A percentile compares a stretch with the other conserved stretches of the same genome.
Conservation (phyloP, 2,797 vertebrate genomes). For the Periophthalmus magnuspinnatus region DNA sequence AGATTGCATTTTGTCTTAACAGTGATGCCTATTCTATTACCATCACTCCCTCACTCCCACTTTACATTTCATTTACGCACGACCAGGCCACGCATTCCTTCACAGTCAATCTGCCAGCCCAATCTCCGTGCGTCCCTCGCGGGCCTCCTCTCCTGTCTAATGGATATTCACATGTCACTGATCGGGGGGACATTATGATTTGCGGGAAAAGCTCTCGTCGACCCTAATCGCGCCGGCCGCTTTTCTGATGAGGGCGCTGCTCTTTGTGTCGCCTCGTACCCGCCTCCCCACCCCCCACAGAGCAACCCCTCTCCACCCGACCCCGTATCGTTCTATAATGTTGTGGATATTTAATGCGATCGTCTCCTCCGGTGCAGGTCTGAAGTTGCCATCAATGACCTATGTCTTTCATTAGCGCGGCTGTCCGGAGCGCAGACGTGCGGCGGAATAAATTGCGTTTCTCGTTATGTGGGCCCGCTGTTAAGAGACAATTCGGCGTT, state of each 20-base stretch:
- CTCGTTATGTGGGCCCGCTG: slow-evolving; percentile 87
- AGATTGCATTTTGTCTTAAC: not conserved
- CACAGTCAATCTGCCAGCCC: slow-evolving; percentile 37
- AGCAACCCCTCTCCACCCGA: slow-evolving; percentile 74
- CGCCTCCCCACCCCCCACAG: slow-evolving; percentile 44
- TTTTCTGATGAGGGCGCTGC: slow-evolving; percentile 24
- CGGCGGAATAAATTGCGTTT: slow-evolving; percentile 98
- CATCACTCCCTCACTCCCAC: not conserved
- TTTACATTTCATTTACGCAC: not conserved
- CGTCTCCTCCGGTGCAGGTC: slow-evolving; percentile 90
- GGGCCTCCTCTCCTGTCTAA: slow-evolving; percentile 45
- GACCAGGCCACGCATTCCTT: not conserved
- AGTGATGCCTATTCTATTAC: not conserved
- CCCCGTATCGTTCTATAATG: slow-evolving; percentile 73
- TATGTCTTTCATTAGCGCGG: slow-evolving; percentile 98
- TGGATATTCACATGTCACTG: slow-evolving; percentile 77
- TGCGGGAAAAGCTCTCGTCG: slow-evolving; percentile 60
- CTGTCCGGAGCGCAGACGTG: slow-evolving; percentile 93
- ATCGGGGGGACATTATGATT: slow-evolving; percentile 76
- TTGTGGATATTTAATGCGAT: slow-evolving; percentile 95
- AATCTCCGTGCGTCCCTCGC: slow-evolving; percentile 27
- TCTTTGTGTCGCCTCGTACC: slow-evolving; percentile 60
- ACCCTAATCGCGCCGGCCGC: slow-evolving; percentile 20
- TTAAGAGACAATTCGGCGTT: slow-evolving; percentile 72
- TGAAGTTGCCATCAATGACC: slow-evolving; percentile 97